A percentile compares a stretch with the other conserved stretches of the same genome.
These are phyloP conservation scores for Arge pagana DNA, from an alignment of 2,888 invertebrate genomes.

Conservation along the genomic window DNA sequence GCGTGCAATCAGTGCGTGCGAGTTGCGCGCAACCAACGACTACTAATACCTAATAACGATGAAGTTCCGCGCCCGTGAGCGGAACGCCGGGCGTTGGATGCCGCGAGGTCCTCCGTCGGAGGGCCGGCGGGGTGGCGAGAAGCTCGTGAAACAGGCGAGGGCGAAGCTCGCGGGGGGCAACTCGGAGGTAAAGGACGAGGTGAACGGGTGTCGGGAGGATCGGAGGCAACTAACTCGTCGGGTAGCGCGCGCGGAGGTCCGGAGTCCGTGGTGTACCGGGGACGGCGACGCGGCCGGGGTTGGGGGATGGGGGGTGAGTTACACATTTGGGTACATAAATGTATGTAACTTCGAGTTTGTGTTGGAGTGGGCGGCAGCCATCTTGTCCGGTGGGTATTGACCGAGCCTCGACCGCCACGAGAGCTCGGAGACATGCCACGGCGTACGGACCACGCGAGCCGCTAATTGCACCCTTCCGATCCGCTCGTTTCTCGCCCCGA, in stretches of 20 bases:
- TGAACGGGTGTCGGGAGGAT: constrained; percentile 23
- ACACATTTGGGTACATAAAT: constrained; percentile 59
- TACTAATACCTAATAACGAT: constrained; percentile 53
- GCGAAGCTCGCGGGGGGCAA: background rate
- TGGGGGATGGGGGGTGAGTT: constrained; percentile 53
- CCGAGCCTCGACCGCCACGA: constrained; percentile 57
- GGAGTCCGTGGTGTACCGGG: constrained; percentile 39
- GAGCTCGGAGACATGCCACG: constrained; percentile 48
- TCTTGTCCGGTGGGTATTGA: constrained; percentile 60
- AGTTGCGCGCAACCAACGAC: constrained; percentile 15
- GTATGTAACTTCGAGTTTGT: constrained; percentile 58
- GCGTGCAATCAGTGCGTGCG: constrained; percentile 21
- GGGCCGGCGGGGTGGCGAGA: constrained; percentile 13
- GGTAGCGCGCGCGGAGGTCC: constrained; percentile 39
- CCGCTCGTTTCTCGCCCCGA: constrained; percentile 46
- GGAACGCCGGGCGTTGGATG: constrained; percentile 44
- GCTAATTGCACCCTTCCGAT: too few relatives aligned
- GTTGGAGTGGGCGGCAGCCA: constrained; percentile 59
- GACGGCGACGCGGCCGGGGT: constrained; percentile 47
- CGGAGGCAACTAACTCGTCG: constrained; percentile 28
- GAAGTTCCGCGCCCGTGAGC: constrained; percentile 55
- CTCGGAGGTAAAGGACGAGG: constrained; percentile 28
- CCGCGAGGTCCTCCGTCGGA: constrained; percentile 33
- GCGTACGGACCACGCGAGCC: constrained; percentile 37
- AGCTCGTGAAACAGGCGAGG: background rate